These are phyloP conservation scores for Microtus richardsoni DNA, from an alignment of 2,113 vertebrate species.

Conservation along the genomic window DNA sequence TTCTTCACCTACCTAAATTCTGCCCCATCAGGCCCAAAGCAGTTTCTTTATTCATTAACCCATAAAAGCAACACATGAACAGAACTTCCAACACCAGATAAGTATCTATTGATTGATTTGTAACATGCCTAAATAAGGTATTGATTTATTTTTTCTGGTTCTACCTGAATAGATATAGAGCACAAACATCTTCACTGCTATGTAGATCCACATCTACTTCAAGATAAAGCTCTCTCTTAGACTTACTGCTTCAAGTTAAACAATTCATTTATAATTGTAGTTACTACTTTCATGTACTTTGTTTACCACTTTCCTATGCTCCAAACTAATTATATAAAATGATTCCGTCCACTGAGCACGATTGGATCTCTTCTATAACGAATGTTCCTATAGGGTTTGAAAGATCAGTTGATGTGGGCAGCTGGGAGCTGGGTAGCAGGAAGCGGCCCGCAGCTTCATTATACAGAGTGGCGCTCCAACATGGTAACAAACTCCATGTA, in stretches of 20 bases:
- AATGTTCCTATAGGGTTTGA: background rate
- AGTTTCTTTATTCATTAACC: too few species aligned
- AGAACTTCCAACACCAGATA: background rate
- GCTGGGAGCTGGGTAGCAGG: too few species aligned
- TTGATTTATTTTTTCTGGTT: slow-evolving; percentile 26
- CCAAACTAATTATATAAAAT: background rate
- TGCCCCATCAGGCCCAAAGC: too few species aligned
- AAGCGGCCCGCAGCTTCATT: too few species aligned
- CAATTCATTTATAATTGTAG: slow-evolving; percentile 4
- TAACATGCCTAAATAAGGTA: background rate
- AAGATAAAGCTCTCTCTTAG: background rate
- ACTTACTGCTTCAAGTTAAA: slow-evolving; percentile 45
- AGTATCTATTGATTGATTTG: slow-evolving; percentile 1
- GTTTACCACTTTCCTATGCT: background rate
- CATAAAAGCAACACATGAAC: too few species aligned
- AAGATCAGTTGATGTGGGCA: background rate
- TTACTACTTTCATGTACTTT: background rate
- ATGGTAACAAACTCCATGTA: too few species aligned
- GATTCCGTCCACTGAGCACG: background rate
- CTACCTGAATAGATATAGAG: background rate
- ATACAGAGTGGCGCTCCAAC: too few species aligned
- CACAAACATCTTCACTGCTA: background rate
- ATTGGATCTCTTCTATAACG: slow-evolving; percentile 19
- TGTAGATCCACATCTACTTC: background rate
- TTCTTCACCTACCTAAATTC: too few species aligned